Conservation (phyloP, 2,797 vertebrate species). For the Hipposideros larvatus region DNA sequence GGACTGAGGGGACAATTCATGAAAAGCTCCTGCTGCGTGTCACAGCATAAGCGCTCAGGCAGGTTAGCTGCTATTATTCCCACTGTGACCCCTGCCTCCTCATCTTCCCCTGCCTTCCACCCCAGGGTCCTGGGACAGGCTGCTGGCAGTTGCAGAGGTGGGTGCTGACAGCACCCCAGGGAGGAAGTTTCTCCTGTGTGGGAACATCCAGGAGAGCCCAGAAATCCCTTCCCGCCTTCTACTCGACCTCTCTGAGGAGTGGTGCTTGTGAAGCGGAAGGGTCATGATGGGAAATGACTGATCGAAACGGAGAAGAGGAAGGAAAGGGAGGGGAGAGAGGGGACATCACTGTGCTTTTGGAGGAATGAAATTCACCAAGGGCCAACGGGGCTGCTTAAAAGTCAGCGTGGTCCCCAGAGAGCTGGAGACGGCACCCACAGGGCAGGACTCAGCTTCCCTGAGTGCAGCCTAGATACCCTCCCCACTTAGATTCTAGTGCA, state of each 20-base stretch:
- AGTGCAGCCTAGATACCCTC: background rate
- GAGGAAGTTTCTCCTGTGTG: background rate
- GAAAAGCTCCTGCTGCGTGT: background rate
- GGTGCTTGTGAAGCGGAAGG: background rate
- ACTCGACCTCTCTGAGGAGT: background rate
- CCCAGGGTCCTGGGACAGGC: background rate
- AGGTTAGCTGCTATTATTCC: background rate
- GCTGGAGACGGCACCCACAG: background rate
- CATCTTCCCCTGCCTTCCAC: background rate
- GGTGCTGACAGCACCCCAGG: too few species aligned
- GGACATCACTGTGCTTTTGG: fast-evolving
- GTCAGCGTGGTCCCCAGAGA: background rate
- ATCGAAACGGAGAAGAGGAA: background rate
- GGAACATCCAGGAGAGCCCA: background rate
- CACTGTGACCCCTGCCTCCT: background rate
- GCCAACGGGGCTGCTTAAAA: too few species aligned
- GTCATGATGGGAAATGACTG: background rate
- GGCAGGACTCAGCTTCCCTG: background rate
- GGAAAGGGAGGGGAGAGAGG: fast-evolving
- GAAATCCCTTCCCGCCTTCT: background rate
- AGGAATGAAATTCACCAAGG: background rate
- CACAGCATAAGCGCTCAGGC: background rate
- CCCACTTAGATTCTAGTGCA: background rate
- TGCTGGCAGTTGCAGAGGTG: background rate
- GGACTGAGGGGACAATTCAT: background rate